These are phyloP conservation scores for Emydura subglobosa DNA, from an alignment of 2,113 vertebrate genomes.

Conservation along the genomic window DNA sequence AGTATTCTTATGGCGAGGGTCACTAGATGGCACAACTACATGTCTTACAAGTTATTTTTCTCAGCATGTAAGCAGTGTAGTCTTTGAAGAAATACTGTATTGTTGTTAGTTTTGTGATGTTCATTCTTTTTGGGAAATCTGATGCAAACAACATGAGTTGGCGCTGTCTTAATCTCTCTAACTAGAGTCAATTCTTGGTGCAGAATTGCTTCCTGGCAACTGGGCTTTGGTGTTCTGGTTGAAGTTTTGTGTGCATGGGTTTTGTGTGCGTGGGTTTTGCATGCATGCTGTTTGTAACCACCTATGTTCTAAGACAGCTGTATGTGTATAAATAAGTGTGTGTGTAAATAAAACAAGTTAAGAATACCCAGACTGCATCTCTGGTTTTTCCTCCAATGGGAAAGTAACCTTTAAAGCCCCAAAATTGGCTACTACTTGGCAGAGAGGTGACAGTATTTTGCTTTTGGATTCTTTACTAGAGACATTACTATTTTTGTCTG, in stretches of 20 bases:
- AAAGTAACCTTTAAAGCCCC: neutral
- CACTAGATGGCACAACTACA: neutral
- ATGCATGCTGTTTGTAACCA: neutral
- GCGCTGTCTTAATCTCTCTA: neutral
- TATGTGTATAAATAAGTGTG: neutral
- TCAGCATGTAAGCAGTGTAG: neutral
- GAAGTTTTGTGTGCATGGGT: neutral
- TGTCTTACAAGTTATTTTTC: neutral
- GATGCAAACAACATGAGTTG: neutral
- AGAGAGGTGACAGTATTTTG: neutral
- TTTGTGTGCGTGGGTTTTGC: neutral
- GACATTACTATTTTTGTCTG: neutral
- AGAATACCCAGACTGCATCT: neutral
- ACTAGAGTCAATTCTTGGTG: neutral
- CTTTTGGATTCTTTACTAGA: fast-evolving
- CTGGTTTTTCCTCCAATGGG: neutral
- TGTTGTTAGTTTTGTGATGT: neutral
- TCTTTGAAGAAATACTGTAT: neutral
- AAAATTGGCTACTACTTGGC: neutral
- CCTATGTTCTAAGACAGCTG: neutral
- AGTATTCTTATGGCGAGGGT: neutral
- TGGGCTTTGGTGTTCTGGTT: neutral
- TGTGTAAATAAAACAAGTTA: neutral
- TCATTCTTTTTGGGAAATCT: neutral
- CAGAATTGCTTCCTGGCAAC: neutral